These are phyloP conservation scores for Pyrocoelia pectoralis DNA, from an alignment of 2,888 invertebrate genomes.

Conservation along the genomic window DNA sequence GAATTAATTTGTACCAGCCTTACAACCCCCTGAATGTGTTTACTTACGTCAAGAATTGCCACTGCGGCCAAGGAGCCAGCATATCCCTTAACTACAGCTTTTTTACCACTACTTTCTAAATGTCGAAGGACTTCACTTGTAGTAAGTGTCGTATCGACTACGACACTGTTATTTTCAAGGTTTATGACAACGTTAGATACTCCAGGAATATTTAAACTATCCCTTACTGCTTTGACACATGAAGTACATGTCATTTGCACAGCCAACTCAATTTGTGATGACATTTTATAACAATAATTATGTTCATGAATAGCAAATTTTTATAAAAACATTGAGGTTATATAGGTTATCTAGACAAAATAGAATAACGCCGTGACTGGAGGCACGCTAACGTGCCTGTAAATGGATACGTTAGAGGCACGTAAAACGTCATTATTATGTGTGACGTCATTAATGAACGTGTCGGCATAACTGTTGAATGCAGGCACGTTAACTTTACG, in stretches of 20 bases:
- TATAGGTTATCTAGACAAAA: no score
- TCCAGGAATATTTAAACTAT: conserved; percentile 59
- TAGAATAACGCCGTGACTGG: no score
- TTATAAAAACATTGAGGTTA: no score
- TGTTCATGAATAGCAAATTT: no score
- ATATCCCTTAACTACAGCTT: conserved; percentile 81
- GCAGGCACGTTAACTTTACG: no score
- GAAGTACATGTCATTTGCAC: conserved; percentile 69
- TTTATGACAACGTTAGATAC: conserved; percentile 63
- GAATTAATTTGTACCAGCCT: conserved; percentile 73
- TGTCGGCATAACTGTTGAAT: no score
- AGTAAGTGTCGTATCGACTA: conserved; percentile 73
- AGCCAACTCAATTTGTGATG: conserved; percentile 69
- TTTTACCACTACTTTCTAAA: conserved; percentile 68
- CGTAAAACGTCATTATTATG: no score
- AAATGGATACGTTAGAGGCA: no score
- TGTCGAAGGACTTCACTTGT: conserved; percentile 65
- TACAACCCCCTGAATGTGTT: conserved; percentile 74
- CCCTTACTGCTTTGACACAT: conserved; percentile 63
- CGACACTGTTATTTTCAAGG: conserved; percentile 70
- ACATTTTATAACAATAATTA: no score
- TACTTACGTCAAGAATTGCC: conserved; percentile 69
- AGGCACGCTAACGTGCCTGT: no score
- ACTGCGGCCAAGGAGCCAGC: conserved; percentile 77
- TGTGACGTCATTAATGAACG: no score